Base-by-base conservation (phyloP, 2,888 invertebrate genomes). In the Oegoconia quadripuncta region DNA sequence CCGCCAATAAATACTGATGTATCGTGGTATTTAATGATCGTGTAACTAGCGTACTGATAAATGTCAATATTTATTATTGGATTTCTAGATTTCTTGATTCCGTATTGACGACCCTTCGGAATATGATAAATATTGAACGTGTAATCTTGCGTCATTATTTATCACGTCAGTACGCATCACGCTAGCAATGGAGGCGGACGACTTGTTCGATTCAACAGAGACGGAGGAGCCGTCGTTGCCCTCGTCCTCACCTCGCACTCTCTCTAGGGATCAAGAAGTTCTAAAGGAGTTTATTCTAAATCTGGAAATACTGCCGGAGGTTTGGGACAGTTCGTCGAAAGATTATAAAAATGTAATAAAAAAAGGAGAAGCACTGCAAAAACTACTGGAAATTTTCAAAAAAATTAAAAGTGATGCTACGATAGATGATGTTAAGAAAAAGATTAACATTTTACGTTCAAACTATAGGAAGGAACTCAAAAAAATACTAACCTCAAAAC, bases 401-500 rank as follows among this genome's bases (percentile, higher is more conserved):
- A 36, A 28, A 16, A 28, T 39, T 4, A 42, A 42, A 9, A 29
- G 32, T 12, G 26, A 9, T 18, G 35, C 39, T 6, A 35, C 38
- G 1, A 32, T 32, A 3, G 34, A 39, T 7, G 36, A 42, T 28
- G 36, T 39, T 1, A 39, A 31, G 23, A 42, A 36, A 31, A 42
- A 41, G 18, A 41, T 37, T 9, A 41, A 41, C 12, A 23, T 34
- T 1, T 18, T 37, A 8, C 18, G 41, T n/a, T 41, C 41, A 7
- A 41, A 41, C 18, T 37, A 41, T 14, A 31, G 37, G 15, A 29
- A 27, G 12, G 39, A 39, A 18, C 11, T 40, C 11, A 40, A 35
- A 14, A 40, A 35, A 31, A 31, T 32, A 28, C 13, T 28, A 6
- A 31, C 15, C 11, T 39, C 42, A 17, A 35, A 35, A 14, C 12